These are phyloP conservation scores for cat (Felis catus) DNA, from an alignment of 2,113 vertebrate genomes.

Conservation along the genomic window DNA sequence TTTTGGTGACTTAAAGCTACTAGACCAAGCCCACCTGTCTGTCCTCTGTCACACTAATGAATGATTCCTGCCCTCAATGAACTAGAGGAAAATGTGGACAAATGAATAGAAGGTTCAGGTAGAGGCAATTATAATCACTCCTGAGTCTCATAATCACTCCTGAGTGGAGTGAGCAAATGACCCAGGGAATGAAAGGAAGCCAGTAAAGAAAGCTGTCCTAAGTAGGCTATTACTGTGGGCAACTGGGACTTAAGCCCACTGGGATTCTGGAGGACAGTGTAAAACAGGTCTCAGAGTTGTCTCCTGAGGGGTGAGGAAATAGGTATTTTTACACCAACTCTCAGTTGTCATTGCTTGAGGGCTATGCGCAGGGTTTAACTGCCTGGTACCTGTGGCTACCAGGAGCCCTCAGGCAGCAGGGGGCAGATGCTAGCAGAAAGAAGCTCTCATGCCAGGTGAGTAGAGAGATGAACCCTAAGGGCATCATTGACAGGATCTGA, in stretches of 20 bases:
- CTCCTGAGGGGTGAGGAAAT: not conserved
- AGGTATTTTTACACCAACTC: not conserved
- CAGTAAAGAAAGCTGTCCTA: not conserved
- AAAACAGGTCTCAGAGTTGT: not conserved
- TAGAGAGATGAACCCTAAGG: not conserved
- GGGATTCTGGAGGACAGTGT: not conserved
- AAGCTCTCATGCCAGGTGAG: not conserved
- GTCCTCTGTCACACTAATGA: not conserved
- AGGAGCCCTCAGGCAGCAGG: not conserved
- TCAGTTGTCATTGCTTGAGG: not conserved
- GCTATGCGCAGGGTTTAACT: not conserved
- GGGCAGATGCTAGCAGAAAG: not conserved
- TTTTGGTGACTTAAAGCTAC: not conserved
- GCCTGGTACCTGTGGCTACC: not conserved
- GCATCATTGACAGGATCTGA: not conserved
- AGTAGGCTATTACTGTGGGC: not conserved
- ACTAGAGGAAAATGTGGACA: not conserved
- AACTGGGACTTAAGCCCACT: not conserved
- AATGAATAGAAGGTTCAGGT: not conserved
- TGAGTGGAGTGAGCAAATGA: not conserved
- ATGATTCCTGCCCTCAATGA: not conserved
- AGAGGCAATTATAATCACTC: not conserved
- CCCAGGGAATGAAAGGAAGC: not conserved
- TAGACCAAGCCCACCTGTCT: not conserved
- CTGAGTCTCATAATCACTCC: too few species aligned